Percentiles rank a stretch among this genome's conserved stretches.
Conservation (phyloP, 1,140 invertebrate genomes). For the Drosophila parabipectinata region DNA sequence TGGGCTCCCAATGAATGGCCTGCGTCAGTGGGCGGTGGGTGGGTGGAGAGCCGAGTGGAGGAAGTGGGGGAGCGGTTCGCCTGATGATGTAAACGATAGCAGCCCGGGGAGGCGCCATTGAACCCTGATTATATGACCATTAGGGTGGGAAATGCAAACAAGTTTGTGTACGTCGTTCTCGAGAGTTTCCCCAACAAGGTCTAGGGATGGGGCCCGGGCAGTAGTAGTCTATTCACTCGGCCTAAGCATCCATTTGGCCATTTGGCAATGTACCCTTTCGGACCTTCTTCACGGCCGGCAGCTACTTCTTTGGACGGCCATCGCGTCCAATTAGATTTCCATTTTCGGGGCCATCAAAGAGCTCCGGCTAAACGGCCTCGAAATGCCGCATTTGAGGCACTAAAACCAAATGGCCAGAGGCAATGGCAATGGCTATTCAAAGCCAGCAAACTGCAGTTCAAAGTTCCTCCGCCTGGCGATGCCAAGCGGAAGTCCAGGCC, state of each 20-base stretch:
- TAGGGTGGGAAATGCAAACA: constrained; percentile 52
- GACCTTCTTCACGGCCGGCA: not conserved
- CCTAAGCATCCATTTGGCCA: constrained; percentile 45
- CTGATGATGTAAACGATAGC: constrained; percentile 49
- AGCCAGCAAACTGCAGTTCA: constrained; percentile 50
- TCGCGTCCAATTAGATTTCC: constrained; percentile 75
- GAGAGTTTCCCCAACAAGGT: constrained; percentile 9
- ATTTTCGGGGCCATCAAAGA: constrained; percentile 73
- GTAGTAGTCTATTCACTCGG: constrained; percentile 39
- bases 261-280: constrained; percentile 26
- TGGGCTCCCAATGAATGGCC: constrained; percentile 46
- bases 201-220: constrained; percentile 1
- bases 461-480: constrained; percentile 39
- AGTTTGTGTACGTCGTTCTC: constrained; percentile 30
- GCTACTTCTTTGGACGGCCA: constrained; percentile 55
- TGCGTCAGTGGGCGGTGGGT: constrained; percentile 39
- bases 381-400: constrained; percentile 42
- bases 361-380: constrained; percentile 56
- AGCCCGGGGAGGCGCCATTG: constrained; percentile 42
- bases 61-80: constrained; percentile 7
- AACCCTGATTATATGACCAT: constrained; percentile 51
- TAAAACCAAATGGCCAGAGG: constrained; percentile 73
- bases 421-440: constrained; percentile 36
- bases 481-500: constrained; percentile 56
- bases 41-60: not conserved